Percentiles rank a stretch among this genome's conserved stretches.
These are phyloP conservation scores for Acanthiza pusilla DNA, from an alignment of 2,797 vertebrate genomes.

Conservation along the genomic window DNA sequence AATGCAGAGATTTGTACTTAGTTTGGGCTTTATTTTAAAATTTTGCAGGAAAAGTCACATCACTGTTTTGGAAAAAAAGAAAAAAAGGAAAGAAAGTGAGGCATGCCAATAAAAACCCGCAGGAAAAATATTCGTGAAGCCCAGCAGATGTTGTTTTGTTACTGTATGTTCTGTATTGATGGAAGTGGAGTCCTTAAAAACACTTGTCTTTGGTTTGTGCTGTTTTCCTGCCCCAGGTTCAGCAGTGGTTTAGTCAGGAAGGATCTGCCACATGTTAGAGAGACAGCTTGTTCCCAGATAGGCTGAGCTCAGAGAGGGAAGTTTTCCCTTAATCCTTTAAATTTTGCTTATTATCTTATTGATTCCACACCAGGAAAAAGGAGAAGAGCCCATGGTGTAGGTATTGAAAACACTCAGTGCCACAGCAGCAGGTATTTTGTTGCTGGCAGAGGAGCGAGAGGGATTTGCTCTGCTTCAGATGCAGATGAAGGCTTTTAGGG, in stretches of 20 bases:
- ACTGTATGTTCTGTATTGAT: slow-evolving; percentile 12
- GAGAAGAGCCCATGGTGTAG: not conserved
- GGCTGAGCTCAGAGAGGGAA: not conserved
- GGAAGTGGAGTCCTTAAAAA: slow-evolving; percentile 9
- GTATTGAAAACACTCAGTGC: not conserved
- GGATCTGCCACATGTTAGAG: not conserved
- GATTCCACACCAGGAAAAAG: not conserved
- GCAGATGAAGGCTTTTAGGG: not conserved
- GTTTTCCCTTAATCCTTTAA: not conserved
- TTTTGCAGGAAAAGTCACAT: slow-evolving; percentile 29
- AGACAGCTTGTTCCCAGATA: not conserved
- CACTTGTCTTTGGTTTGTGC: not conserved
- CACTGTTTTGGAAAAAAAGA: not conserved
- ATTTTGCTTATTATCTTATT: not conserved
- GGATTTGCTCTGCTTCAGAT: not conserved
- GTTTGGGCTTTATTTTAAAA: slow-evolving; percentile 37
- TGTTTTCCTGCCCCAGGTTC: not conserved
- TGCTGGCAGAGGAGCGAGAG: not conserved
- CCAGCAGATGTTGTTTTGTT: slow-evolving; percentile 53
- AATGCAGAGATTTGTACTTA: slow-evolving; percentile 37
- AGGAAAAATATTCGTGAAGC: slow-evolving; percentile 32
- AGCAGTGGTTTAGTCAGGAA: not conserved
- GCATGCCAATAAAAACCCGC: not conserved
- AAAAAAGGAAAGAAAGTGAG: not conserved
- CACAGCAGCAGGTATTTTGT: not conserved